Conservation (phyloP, 1,140 invertebrate species). For the Drosophila sp. region DNA sequence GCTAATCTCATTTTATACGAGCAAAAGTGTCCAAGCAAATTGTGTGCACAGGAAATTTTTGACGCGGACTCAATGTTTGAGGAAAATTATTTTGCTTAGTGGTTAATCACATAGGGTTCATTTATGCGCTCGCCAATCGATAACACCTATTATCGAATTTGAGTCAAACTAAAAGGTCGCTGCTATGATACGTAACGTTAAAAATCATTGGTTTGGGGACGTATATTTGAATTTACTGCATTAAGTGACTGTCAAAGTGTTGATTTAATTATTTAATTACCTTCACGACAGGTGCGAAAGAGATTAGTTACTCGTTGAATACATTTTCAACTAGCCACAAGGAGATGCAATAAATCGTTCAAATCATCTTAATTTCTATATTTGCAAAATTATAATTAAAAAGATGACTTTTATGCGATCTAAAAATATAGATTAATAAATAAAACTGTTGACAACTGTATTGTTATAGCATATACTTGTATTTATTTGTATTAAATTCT, state of each 20-base stretch:
- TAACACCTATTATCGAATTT: conserved; percentile 59
- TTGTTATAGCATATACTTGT: conserved; percentile 45
- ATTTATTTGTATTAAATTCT: conserved; percentile 75
- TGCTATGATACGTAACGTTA: conserved; percentile 5
- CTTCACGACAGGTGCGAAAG: conserved; percentile 21
- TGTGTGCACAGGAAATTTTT: too few species aligned
- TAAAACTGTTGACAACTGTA: not conserved
- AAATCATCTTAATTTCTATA: conserved; percentile 23
- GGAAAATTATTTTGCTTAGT: too few species aligned
- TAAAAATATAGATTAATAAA: not conserved
- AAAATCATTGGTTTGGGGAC: not conserved
- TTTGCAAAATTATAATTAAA: too few species aligned
- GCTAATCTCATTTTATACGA: too few species aligned
- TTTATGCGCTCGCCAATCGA: conserved; percentile 13
- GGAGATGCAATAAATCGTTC: not conserved
- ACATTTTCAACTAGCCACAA: conserved; percentile 7
- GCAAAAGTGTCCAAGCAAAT: too few species aligned
- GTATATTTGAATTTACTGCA: conserved; percentile 3
- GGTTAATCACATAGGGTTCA: too few species aligned
- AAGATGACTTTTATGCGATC: not conserved
- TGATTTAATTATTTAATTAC: conserved; percentile 33
- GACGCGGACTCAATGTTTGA: too few species aligned
- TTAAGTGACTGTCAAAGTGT: conserved; percentile 5
- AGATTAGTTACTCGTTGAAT: not conserved
- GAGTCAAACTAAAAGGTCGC: not conserved